These are phyloP conservation scores for Platanista minor DNA, from an alignment of 2,113 vertebrate genomes.

Conservation along the genomic window DNA sequence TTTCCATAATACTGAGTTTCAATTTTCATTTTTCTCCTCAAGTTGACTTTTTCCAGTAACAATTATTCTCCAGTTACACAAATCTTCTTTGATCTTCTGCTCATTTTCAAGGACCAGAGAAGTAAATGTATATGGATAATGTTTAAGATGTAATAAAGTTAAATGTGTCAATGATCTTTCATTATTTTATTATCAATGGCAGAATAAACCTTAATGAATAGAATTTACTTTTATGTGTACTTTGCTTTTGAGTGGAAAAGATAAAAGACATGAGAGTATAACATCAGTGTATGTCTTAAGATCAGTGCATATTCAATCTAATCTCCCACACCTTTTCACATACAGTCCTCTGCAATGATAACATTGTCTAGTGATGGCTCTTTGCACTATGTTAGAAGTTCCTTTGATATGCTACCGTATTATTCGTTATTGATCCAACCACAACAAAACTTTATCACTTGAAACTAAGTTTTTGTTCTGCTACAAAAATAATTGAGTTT, in stretches of 20 bases:
- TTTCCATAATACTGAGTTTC: neutral
- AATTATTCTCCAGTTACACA: neutral
- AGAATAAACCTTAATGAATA: neutral
- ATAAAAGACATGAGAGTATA: neutral
- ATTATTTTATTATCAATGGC: neutral
- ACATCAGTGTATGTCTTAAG: neutral
- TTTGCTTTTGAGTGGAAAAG: neutral
- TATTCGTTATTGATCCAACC: neutral
- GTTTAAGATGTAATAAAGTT: neutral
- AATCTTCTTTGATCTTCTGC: neutral
- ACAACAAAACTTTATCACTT: neutral
- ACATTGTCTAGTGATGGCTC: neutral
- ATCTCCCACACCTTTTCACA: neutral
- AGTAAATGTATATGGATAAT: neutral
- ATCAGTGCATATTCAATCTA: neutral
- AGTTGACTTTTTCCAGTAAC: neutral
- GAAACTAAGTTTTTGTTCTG: neutral
- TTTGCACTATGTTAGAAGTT: neutral
- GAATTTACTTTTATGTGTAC: neutral
- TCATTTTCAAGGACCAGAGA: neutral
- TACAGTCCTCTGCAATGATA: neutral
- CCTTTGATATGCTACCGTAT: neutral
- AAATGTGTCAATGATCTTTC: neutral
- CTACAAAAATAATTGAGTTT: neutral
- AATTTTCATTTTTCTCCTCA: neutral